These are phyloP conservation scores for Xestoiulus laeticollis DNA, from an alignment of 2,888 invertebrate species.

Conservation along the genomic window DNA sequence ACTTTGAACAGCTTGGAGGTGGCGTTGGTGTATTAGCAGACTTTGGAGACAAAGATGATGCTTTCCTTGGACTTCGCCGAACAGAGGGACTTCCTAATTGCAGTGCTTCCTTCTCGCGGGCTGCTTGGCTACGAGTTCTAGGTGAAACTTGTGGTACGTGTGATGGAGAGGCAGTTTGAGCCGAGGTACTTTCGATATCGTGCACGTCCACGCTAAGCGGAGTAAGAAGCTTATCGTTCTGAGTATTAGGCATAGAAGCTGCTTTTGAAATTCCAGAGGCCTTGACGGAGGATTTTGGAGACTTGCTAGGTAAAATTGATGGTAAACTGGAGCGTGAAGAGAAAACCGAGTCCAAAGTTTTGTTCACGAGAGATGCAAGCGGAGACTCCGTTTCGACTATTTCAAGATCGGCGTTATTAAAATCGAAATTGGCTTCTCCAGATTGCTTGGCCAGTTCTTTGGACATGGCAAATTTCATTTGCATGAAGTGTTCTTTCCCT, in stretches of 20 bases:
- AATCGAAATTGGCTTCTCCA: neutral
- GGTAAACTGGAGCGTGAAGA: neutral
- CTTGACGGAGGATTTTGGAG: neutral
- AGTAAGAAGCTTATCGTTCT: neutral
- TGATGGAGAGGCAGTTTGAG: neutral
- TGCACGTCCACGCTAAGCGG: neutral
- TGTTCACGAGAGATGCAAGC: conserved; percentile 23
- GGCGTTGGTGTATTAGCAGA: neutral
- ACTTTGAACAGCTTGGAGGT: neutral
- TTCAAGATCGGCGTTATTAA: conserved; percentile 32
- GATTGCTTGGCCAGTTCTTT: conserved; percentile 5
- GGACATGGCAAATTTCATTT: conserved; percentile 36
- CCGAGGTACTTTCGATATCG: neutral
- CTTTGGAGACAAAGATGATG: neutral
- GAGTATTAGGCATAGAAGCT: neutral
- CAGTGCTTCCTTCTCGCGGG: neutral
- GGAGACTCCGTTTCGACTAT: conserved; percentile 14
- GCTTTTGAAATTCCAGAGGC: neutral
- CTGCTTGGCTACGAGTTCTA: neutral
- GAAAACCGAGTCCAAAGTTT: conserved; percentile 40
- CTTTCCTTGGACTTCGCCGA: neutral
- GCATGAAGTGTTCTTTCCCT: conserved; percentile 24
- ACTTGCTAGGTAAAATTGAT: neutral
- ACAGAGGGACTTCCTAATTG: neutral
- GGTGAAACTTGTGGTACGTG: neutral